Conservation (phyloP, 2,888 invertebrate genomes). For the Busseola fusca region DNA sequence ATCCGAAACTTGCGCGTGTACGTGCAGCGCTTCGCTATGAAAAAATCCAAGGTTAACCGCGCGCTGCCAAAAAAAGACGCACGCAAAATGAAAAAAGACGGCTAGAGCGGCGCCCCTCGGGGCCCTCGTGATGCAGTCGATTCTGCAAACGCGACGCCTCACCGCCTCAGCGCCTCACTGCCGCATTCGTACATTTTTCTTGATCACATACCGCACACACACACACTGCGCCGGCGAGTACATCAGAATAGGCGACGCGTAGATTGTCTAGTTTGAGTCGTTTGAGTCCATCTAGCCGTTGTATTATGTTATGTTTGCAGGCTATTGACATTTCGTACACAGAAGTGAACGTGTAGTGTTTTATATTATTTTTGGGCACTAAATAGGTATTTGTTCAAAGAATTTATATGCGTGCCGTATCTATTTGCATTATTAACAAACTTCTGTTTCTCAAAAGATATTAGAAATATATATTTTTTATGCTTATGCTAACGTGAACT, state of each 20-base stretch:
- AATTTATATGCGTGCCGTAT: constrained; percentile 38
- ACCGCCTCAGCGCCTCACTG: constrained; percentile 60
- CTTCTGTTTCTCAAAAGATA: constrained; percentile 4
- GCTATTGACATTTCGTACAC: constrained; percentile 65
- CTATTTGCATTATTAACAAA: constrained; percentile 15
- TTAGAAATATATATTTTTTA: constrained; percentile 11
- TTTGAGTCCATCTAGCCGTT: constrained; percentile 45
- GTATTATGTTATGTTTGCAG: constrained; percentile 59
- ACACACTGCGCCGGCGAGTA: constrained; percentile 37
- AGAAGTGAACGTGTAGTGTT: constrained; percentile 43
- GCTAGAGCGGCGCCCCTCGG: constrained; percentile 85
- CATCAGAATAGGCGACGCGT: constrained; percentile 46
- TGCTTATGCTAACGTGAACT: not conserved
- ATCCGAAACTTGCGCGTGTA: constrained; percentile 87
- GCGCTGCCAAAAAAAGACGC: constrained; percentile 89
- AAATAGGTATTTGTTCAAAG: constrained; percentile 23
- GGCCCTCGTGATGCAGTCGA: constrained; percentile 82
- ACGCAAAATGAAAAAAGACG: constrained; percentile 88
- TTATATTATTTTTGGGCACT: constrained; percentile 31
- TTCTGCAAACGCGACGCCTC: constrained; percentile 77
- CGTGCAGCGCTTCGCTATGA: constrained; percentile 88
- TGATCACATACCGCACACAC: constrained; percentile 55
- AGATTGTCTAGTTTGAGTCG: constrained; percentile 51
- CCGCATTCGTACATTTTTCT: constrained; percentile 62
- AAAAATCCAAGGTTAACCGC: constrained; percentile 89